Evolutionary conservation across 2,888 invertebrate species (phyloP), one percentile per base, ranked within the genome.

Genomic region (Plagodis dolabraria): DNA sequence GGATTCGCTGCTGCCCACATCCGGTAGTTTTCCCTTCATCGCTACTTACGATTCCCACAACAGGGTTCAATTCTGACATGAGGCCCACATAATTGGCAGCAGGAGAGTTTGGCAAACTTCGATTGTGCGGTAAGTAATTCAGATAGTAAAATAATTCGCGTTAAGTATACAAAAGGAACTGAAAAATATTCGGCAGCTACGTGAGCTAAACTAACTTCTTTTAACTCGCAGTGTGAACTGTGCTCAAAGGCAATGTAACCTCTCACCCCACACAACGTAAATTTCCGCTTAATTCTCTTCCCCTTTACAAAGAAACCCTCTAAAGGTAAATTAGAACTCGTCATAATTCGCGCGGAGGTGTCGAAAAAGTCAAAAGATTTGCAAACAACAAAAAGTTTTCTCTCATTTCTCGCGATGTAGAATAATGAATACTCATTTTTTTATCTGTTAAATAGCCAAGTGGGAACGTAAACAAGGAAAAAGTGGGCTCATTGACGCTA

Each of bases 401-500:
- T 51, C 47, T 53, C 49, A 49, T 55, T 55, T 48, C 36, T 46
- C 46, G 35, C 49, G 53, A 50, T 53, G 60, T 47, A 40, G 45
- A 52, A 56, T 60, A 62, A 62, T 57, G 61, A 54, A 53, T 57
- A 49, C 57, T 52, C 60, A 63, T 57, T 61, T 60, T 64, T 60
- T 66, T 68, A 66, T 64, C 59, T 53, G 57, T 57, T 64, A 64
- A 66, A 63, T 57, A 53, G 60, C 57, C 57, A 42, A 55, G 54
- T 53, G 56, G 61, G 47, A 55, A 43, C 53, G 65, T 57, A 63
- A 64, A 66, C 51, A 61, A 68, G 64, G 68, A 65, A 64, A 67
- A 64, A 65, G 58, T 52, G 57, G 50, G 47, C 66, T 66, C 64
- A 66, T 63, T 67, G 65, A 53, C 53, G 67, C 55, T 6, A 57